Conservation (phyloP, 2,797 vertebrate species). For the Rhinella marina region DNA sequence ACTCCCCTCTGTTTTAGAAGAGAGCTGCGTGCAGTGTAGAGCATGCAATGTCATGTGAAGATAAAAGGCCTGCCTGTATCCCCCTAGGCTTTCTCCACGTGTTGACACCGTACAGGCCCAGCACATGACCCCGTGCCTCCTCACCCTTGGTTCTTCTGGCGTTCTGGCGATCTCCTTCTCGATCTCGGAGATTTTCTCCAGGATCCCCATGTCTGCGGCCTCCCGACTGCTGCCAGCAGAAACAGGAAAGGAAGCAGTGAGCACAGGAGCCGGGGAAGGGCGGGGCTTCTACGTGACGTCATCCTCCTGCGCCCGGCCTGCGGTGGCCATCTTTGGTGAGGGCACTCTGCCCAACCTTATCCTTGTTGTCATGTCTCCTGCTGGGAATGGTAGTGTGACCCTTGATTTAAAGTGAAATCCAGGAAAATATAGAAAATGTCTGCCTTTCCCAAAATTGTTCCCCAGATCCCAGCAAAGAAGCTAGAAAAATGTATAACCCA, state of each 20-base stretch:
- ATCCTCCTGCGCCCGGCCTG: background rate
- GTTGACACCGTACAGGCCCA: no score
- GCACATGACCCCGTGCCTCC: constrained; percentile 2
- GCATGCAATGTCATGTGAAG: no score
- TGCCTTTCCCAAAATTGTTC: background rate
- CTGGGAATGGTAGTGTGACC: background rate
- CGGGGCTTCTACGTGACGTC: background rate
- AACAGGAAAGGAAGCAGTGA: background rate
- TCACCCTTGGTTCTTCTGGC: constrained; percentile 97
- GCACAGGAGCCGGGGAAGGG: background rate
- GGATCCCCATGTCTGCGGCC: constrained; percentile 84
- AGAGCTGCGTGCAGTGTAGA: no score
- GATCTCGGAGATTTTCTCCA: constrained; percentile 95
- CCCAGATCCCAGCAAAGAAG: no score
- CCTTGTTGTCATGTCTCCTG: background rate
- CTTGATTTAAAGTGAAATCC: background rate
- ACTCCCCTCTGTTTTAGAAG: background rate
- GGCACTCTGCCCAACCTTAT: background rate
- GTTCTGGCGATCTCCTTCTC: constrained; percentile 96
- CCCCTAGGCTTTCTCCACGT: no score
- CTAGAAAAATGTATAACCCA: no score
- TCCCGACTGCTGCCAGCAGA: background rate
- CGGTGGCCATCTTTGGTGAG: constrained; percentile 27
- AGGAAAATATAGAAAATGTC: background rate
- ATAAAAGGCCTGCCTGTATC: no score